These are phyloP conservation scores for Lepisosteus osseus DNA, from an alignment of 2,113 vertebrate genomes.

Conservation along the genomic window DNA sequence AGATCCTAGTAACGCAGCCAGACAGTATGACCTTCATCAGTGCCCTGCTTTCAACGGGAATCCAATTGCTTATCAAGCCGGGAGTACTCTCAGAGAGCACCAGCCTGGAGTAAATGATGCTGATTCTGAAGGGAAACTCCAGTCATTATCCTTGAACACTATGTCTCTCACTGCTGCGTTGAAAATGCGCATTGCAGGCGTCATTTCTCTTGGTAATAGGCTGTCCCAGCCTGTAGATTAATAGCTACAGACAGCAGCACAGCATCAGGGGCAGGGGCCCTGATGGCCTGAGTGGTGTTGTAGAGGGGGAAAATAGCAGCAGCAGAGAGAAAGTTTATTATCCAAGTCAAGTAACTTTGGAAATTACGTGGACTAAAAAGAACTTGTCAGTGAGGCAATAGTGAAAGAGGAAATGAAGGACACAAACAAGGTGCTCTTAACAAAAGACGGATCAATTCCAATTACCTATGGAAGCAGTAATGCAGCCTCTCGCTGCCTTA, in stretches of 20 bases:
- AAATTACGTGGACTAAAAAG: not conserved
- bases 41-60: too few relatives aligned
- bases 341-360: slow-evolving; percentile 1
- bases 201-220: slow-evolving; percentile 2
- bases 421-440: not conserved
- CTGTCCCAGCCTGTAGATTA: not conserved
- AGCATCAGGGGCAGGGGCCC: not conserved
- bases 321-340: not conserved
- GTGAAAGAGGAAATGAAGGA: not conserved
- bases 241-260: not conserved
- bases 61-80: too few relatives aligned
- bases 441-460: not conserved
- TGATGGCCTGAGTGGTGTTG: not conserved
- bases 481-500: not conserved
- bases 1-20: too few relatives aligned
- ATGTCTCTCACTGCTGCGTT: not conserved
- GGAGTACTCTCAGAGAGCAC: too few relatives aligned
- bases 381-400: not conserved
- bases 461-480: not conserved
- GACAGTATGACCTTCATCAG: too few relatives aligned
- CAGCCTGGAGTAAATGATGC: too few relatives aligned
- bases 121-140: not conserved
- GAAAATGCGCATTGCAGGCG: not conserved
- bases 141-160: not conserved
- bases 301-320: not conserved